Evolutionary conservation across 2,888 invertebrate species (phyloP), one percentile per base, ranked within the genome.

Genomic region (Nemoura dubitans): DNA sequence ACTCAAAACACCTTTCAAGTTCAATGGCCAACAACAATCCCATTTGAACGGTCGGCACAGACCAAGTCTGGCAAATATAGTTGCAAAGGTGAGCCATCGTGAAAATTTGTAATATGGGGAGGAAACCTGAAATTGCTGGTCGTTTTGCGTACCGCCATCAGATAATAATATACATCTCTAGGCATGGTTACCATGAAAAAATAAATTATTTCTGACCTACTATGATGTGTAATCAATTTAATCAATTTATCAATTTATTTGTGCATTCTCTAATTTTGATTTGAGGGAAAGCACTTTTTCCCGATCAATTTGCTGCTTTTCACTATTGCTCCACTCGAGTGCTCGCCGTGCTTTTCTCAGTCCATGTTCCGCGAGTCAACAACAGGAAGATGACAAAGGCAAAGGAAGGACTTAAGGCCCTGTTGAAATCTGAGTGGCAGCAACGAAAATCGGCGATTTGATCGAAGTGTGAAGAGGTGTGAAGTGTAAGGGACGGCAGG

Each of bases 1-100:
- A 59, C 59, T 59, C 59, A 59, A 59, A 59, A 59, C 59, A 59
- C 59, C 59, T 59, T 59, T 59, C 59, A 59, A 59, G 59, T 59
- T 59, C 59, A 59, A 59, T 14, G 10, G 21, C 59, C 59, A 59
- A 59, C 14, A 59, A 59, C 59, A 59, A 59, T 21, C 21, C 6
- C 16, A 3, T 59, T 59, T 59, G 59, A 59, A 21, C 21, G 36
- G 36, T 36, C 10, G 36, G 59, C 59, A 10, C 59, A 6, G 10
- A 59, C 10, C 59, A 14, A 59, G 14, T 59, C 1, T 59, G 21
- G 59, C 14, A 21, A 7, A 59, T 7, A 59, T 59, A 59, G 10
- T 36, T 6, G 36, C 36, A 36, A 36, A 10, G 36, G 10, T 36
- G 5, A 36, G n/a, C n/a, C n/a, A n/a, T n/a, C n/a, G n/a, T n/a